Evolutionary conservation across 2,113 vertebrate species (phyloP), one percentile per base, ranked within the genome.

Genomic region (Empidonax alnorum): DNA sequence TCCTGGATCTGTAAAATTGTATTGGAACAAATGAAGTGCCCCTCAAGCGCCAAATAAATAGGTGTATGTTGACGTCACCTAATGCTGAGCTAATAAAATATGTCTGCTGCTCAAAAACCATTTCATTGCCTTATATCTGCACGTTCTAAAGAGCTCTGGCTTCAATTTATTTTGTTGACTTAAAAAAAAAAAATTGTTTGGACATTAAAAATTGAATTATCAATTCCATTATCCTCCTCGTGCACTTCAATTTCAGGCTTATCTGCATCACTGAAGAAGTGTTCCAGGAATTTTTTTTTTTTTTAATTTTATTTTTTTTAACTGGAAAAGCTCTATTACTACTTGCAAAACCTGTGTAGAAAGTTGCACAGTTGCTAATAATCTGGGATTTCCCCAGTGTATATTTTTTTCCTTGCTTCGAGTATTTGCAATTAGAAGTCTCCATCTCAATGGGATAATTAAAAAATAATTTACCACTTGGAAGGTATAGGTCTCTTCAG

Each of bases 401-500:
- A 47, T 78, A 44, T 80, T 96, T 95, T 95, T 93, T 87, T 78
- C 79, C 92, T 95, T 95, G 84, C 82, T 90, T 92, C 74, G 72
- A 87, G 78, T 90, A 90, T 93, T 93, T 95, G 88, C 94, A 91
- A 91, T 96, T 95, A 95, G 82, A 91, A 94, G 55, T 84, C 87
- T 94, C 35, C 31, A 83, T 96, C 96, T 96, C 90, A 12, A 72
- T 82, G 84, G 94, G 50, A 84, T 93, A 93, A 89, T 97, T 96
- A 92, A 87, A 77, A 91, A 94, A 97, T 96, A 94, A 96, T 96
- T 97, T 95, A 93, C 89, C 87, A 88, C 90, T 92, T 95, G 89
- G 91, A 95, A 95, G 72, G 89, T 69, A 71, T 68, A 75, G 82
- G 81, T 93, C 87, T 96, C 92, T 94, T 78, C 39, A 73, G 95